Evolutionary conservation across 2,888 invertebrate genomes (phyloP).

Genomic region (Drosophila testacea): DNA sequence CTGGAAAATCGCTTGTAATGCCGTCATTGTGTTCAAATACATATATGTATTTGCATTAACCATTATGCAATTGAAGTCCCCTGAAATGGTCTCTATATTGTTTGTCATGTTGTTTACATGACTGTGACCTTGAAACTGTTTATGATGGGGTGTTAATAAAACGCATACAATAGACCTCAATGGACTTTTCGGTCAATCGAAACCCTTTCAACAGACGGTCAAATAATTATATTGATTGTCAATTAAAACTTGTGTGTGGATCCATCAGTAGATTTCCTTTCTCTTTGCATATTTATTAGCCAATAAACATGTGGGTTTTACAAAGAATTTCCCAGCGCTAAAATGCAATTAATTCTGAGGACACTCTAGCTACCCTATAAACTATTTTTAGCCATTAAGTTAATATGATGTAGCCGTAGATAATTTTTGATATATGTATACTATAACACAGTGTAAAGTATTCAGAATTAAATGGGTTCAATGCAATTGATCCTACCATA

Average conservation of each 20-base stretch:
- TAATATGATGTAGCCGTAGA: not conserved
- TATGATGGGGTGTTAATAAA: slow-evolving; percentile 36
- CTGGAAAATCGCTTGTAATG: slow-evolving; percentile 31
- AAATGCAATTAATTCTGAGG: not conserved
- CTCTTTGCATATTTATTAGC: slow-evolving; percentile 6
- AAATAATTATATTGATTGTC: not conserved
- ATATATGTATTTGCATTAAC: slow-evolving; percentile 8
- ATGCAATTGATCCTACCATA: not conserved
- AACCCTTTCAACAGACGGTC: slow-evolving; percentile 7
- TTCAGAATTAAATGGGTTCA: not conserved
- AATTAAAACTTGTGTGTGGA: not conserved
- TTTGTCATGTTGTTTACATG: slow-evolving; percentile 5
- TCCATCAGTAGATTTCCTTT: not conserved
- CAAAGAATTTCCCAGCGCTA: slow-evolving; percentile 5
- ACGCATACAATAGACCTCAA: slow-evolving; percentile 1
- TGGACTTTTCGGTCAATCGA: slow-evolving; percentile 2
- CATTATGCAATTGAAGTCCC: slow-evolving; percentile 27
- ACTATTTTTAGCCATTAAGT: not conserved
- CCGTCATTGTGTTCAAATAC: slow-evolving; percentile 9
- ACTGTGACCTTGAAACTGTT: slow-evolving; percentile 55
- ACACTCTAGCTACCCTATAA: not conserved
- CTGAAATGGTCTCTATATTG: slow-evolving; percentile 32
- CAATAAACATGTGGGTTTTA: slow-evolving; percentile 1
- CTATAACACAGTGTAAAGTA: too few species aligned
- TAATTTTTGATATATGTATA: not conserved